Base-by-base conservation (phyloP, 2,888 invertebrate genomes). In the Pristionchus mayeri region DNA sequence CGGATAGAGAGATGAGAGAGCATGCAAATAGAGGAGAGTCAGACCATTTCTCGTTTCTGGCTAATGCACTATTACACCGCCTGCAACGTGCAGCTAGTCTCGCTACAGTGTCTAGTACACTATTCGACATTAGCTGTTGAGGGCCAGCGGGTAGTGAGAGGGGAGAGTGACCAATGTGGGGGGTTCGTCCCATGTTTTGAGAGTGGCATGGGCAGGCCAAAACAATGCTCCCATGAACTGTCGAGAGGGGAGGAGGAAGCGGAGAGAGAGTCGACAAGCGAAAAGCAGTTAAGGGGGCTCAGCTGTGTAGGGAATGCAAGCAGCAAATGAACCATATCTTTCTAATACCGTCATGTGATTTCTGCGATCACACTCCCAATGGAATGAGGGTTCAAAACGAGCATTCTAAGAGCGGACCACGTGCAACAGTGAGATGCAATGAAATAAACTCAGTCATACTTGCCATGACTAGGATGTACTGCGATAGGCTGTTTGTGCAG, bases 161-260 rank as follows among this genome's bases (percentile, higher is more conserved):
- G 9, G 67, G 71, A 71, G 40, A 71, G 71, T 40, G 71, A 71
- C 40, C 37, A 44, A 44, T 44, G 71, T n/a, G 27, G 54, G 11
- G 11, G 71, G 11, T 24, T 71, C 40, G 71, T 30, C 63, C 34
- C 71, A 24, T 71, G 71, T 71, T 71, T 37, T 71, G 71, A 71
- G 71, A 71, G 71, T 44, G 71, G 40, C 71, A 24, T 9, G 40
- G 40, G 37, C 21, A 13, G 40, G 34, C 40, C 44, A 71, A 71
- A 71, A 71, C 71, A 71, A 71, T 67, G 67, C 37, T 11, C 30
- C 67, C 67, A 67, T 71, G 71, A 67, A 67, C 67, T 67, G 67
- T 67, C 67, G 67, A 71, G 71, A 71, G 37, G 21, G 44, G 6
- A 44, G 44, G 44, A 44, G 13, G 44, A 6, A 13, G 44, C 18